Percentiles rank a stretch among this genome's conserved stretches.
These are phyloP conservation scores for Dolichomitus sp. DNA, from an alignment of 2,888 invertebrate species.

Conservation along the genomic window DNA sequence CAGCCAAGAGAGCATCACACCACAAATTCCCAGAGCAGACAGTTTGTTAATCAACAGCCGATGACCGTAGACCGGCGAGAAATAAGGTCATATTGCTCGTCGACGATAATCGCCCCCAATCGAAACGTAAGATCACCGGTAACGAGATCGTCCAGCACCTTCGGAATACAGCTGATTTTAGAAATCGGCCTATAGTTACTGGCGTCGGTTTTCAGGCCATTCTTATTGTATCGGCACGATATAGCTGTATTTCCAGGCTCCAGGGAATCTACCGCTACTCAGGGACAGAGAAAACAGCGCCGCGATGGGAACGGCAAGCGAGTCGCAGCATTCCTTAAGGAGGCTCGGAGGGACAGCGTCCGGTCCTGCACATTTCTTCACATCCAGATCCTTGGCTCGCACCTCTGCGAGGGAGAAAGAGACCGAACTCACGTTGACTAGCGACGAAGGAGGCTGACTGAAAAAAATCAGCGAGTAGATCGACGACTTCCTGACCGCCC, in stretches of 20 bases:
- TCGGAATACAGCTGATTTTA: constrained; percentile 11
- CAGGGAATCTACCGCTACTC: constrained; percentile 28
- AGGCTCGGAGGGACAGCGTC: constrained; percentile 63
- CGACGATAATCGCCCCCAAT: background rate
- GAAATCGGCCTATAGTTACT: constrained; percentile 61
- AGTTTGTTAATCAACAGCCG: background rate
- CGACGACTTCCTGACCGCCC: constrained; percentile 1
- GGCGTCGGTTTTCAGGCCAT: constrained; percentile 31
- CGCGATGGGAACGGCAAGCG: constrained; percentile 34
- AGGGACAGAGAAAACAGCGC: constrained; percentile 46
- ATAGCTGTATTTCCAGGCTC: constrained; percentile 44
- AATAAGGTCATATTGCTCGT: background rate
- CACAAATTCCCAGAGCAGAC: constrained; percentile 16
- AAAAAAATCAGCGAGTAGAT: constrained; percentile 7
- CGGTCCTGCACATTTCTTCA: constrained; percentile 39
- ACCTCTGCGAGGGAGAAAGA: background rate
- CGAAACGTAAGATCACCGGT: background rate
- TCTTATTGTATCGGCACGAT: constrained; percentile 54
- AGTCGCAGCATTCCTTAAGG: constrained; percentile 36
- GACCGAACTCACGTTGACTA: background rate
- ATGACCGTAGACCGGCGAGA: background rate
- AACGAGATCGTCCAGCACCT: constrained; percentile 3
- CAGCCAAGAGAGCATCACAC: background rate
- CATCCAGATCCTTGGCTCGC: background rate
- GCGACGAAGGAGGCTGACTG: background rate